Evolutionary conservation across 2,113 vertebrate genomes (phyloP).

Genomic region (Astur gentilis): DNA sequence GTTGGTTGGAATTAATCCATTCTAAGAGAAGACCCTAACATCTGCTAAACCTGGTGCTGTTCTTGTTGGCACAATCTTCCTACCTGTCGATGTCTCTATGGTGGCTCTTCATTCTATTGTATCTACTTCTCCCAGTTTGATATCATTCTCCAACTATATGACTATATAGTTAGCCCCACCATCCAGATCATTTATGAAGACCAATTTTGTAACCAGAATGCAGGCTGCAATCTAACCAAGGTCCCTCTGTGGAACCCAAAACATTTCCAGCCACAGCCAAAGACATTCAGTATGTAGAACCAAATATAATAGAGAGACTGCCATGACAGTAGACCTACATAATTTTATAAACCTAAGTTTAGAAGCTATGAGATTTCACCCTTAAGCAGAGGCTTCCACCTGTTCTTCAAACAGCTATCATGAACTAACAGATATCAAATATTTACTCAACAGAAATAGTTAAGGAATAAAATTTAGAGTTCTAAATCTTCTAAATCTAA

Average conservation of each 20-base stretch:
- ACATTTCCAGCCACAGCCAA: not conserved
- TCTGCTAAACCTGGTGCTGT: not conserved
- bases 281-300: not conserved
- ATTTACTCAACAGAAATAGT: not conserved
- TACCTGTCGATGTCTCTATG: not conserved
- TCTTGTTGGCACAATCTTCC: not conserved
- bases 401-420: not conserved
- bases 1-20: not conserved
- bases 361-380: not conserved
- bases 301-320: not conserved
- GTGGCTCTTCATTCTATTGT: not conserved
- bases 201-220: not conserved
- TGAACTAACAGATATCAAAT: not conserved
- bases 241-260: not conserved
- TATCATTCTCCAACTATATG: too few species aligned
- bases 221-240: not conserved
- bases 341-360: not conserved
- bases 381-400: not conserved
- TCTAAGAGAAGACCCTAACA: not conserved
- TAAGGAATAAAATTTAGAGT: not conserved
- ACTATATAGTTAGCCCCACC: not conserved
- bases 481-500: not conserved
- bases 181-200: not conserved
- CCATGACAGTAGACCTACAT: not conserved
- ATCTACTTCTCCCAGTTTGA: not conserved